phyloP scores from a whole-genome alignment of 2,113 vertebrate species.

The Lipotes vexillifer region DNA sequence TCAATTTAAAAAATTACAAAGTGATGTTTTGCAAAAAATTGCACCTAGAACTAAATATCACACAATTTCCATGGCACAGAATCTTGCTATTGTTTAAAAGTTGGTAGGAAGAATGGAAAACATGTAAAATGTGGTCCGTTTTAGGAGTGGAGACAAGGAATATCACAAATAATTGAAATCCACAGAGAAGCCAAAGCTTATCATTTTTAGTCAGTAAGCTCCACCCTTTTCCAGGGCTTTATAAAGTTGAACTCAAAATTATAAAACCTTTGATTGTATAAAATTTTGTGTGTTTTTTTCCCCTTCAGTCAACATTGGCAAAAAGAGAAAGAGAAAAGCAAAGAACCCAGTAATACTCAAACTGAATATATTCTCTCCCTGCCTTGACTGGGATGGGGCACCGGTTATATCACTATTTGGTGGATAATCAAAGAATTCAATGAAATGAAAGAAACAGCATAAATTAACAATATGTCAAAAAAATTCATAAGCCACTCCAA shows the following conservation, averaged over 20 bases:
- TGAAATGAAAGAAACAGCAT: neutral
- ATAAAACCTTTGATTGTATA: neutral
- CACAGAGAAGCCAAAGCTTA: neutral
- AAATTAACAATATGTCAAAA: neutral
- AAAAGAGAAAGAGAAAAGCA: neutral
- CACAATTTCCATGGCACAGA: neutral
- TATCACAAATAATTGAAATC: neutral
- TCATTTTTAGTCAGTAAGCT: neutral
- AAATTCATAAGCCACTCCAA: rapidly evolving
- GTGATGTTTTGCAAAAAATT: neutral
- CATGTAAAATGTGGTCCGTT: neutral
- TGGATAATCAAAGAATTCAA: neutral
- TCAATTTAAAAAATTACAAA: neutral
- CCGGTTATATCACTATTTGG: neutral
- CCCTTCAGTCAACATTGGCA: neutral
- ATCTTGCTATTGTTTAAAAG: neutral
- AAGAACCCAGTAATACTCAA: neutral
- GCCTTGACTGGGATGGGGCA: neutral
- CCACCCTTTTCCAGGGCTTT: neutral
- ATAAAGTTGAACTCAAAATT: neutral
- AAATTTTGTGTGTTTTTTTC: neutral
- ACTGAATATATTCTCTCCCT: neutral
- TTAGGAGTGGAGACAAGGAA: neutral
- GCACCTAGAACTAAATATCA: neutral
- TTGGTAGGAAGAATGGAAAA: neutral